These are phyloP conservation scores for Lates calcarifer DNA, from an alignment of 2,113 vertebrate species.

Conservation along the genomic window DNA sequence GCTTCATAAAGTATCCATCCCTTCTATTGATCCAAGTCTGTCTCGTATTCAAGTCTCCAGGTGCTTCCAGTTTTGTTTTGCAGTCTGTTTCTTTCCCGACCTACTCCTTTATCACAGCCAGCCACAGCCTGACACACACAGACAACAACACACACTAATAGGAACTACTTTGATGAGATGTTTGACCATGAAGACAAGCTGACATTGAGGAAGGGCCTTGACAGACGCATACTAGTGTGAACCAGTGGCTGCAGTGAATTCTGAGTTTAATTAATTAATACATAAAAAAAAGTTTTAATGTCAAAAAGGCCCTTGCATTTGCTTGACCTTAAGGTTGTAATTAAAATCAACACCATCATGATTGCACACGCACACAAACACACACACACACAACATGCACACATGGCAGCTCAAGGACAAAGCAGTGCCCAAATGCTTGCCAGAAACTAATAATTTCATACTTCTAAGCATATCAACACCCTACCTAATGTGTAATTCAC, in stretches of 20 bases:
- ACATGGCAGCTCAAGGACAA: conserved; percentile 23
- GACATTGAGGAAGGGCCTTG: conserved; percentile 57
- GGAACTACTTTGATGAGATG: conserved; percentile 53
- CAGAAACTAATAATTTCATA: background rate
- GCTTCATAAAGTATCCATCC: conserved; percentile 57
- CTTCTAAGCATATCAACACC: background rate
- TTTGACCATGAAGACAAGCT: conserved; percentile 54
- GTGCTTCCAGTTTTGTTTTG: conserved; percentile 40
- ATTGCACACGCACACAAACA: background rate
- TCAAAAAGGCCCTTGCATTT: conserved; percentile 6
- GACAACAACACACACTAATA: conserved; percentile 33
- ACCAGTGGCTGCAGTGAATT: conserved; percentile 12
- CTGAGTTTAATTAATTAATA: conserved; percentile 53
- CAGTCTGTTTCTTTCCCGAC: conserved; percentile 18
- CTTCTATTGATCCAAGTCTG: conserved; percentile 46
- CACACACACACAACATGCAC: background rate
- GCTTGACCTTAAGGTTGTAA: conserved; percentile 3
- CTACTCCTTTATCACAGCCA: background rate
- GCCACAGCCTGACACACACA: conserved; percentile 2
- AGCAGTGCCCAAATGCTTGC: background rate
- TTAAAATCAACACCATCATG: conserved; percentile 36
- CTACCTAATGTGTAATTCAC: background rate
- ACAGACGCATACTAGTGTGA: background rate
- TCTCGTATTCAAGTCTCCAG: conserved; percentile 44
- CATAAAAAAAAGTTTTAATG: conserved; percentile 45